phyloP scores from a whole-genome alignment of 2,797 vertebrate genomes.

The Sebastes itinus region DNA sequence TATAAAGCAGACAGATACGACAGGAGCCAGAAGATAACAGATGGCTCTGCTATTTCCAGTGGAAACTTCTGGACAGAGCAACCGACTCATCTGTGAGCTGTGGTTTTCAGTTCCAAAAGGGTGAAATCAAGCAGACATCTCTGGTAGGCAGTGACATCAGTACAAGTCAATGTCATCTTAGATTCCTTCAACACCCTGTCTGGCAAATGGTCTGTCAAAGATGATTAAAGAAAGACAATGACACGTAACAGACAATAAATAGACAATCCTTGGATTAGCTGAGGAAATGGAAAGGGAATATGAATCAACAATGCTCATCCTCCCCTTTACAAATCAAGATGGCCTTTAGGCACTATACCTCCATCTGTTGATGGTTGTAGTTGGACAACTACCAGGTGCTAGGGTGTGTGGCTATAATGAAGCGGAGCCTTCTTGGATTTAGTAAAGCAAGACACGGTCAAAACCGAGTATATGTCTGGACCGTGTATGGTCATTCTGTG shows the following conservation, averaged over 20 bases:
- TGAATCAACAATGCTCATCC: not conserved
- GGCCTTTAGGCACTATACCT: not conserved
- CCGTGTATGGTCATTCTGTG: too few species aligned
- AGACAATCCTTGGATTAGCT: not conserved
- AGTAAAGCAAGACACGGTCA: too few species aligned
- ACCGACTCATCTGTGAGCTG: slow-evolving; percentile 58
- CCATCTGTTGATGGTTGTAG: not conserved
- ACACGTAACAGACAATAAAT: slow-evolving; percentile 22
- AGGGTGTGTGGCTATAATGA: not conserved
- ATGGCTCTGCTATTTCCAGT: slow-evolving; percentile 53
- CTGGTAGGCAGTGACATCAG: slow-evolving; percentile 53
- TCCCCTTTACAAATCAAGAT: not conserved
- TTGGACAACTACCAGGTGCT: slow-evolving; percentile 14
- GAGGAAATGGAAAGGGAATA: not conserved
- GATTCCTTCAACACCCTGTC: slow-evolving; percentile 53
- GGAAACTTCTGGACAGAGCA: slow-evolving; percentile 53
- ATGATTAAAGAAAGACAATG: slow-evolving; percentile 5
- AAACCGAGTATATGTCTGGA: too few species aligned
- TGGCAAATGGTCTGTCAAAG: slow-evolving; percentile 19
- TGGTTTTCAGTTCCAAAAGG: slow-evolving; percentile 49
- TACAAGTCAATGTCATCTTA: slow-evolving; percentile 58
- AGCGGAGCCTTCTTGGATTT: not conserved
- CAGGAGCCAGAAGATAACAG: slow-evolving; percentile 45
- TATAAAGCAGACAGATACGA: slow-evolving; percentile 28
- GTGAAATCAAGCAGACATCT: slow-evolving; percentile 63